A percentile compares a stretch with the other conserved stretches of the same genome.
phyloP scores from a whole-genome alignment of 2,113 vertebrate species.

The Pedionomus torquatus region DNA sequence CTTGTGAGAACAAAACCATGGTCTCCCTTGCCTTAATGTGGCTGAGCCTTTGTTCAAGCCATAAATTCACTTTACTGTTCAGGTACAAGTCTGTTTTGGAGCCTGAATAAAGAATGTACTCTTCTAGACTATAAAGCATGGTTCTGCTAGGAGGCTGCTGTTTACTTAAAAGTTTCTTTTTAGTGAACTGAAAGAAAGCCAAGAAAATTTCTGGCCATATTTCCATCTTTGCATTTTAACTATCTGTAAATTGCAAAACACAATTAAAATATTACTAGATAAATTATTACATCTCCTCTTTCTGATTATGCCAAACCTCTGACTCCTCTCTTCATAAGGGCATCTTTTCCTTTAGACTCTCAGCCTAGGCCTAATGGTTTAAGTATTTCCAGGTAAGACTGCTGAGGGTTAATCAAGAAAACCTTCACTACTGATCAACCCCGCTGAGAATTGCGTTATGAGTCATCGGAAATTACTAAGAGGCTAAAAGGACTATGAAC shows the following conservation, averaged over 20 bases:
- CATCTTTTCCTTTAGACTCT: background rate
- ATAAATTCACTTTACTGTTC: background rate
- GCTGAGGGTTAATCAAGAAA: background rate
- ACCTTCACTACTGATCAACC: background rate
- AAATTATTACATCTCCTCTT: background rate
- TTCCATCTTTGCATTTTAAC: background rate
- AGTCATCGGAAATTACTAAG: background rate
- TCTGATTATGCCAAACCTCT: background rate
- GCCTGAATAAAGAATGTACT: background rate
- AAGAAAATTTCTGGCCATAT: background rate
- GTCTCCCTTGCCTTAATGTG: background rate
- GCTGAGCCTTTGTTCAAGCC: background rate
- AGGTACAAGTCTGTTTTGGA: background rate
- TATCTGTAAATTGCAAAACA: background rate
- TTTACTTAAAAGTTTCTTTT: background rate
- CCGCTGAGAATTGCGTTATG: fast-evolving
- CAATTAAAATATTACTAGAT: background rate
- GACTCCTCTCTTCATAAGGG: background rate
- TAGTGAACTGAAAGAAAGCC: background rate
- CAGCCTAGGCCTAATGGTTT: background rate
- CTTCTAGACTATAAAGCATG: background rate
- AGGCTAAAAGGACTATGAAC: background rate
- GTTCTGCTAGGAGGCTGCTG: background rate
- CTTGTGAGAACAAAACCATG: background rate
- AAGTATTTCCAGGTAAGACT: background rate